These are phyloP conservation scores for Leptinotarsa haldemani DNA, from an alignment of 2,888 invertebrate species.

Conservation along the genomic window DNA sequence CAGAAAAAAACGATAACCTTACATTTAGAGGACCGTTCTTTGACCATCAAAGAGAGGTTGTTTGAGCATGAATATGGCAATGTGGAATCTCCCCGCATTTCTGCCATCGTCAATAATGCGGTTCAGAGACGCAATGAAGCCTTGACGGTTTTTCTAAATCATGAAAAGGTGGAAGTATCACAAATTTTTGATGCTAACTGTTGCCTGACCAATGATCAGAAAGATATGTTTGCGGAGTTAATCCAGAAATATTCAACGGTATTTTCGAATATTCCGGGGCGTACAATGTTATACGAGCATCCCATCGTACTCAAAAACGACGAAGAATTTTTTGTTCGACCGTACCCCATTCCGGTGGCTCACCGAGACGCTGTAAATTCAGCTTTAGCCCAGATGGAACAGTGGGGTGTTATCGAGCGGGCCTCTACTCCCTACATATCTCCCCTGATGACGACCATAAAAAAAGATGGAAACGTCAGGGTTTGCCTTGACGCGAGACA, in stretches of 20 bases:
- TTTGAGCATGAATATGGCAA: too few relatives aligned
- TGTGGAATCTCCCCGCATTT: too few relatives aligned
- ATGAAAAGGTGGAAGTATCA: background rate
- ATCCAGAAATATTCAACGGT: background rate
- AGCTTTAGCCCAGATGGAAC: conserved; percentile 10
- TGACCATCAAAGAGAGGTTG: too few relatives aligned
- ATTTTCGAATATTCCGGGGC: conserved; percentile 17
- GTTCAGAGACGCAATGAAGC: conserved; percentile 3
- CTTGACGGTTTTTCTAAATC: background rate
- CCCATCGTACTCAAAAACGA: conserved; percentile 19
- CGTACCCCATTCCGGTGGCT: conserved; percentile 14
- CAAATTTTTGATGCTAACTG: conserved; percentile 1
- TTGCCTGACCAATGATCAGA: background rate
- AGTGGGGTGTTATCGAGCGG: conserved; percentile 51
- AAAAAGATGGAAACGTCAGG: conserved; percentile 50
- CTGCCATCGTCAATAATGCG: background rate
- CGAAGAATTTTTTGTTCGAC: conserved; percentile 12
- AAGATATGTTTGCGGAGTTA: background rate
- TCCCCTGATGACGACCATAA: conserved; percentile 49
- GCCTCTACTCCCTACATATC: conserved; percentile 51
- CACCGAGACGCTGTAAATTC: conserved; percentile 21
- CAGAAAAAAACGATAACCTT: too few relatives aligned
- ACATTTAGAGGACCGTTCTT: too few relatives aligned
- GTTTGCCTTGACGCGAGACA: conserved; percentile 50
- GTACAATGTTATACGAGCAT: conserved; percentile 19